Evolutionary conservation across 2,113 vertebrate species (phyloP).

Genomic region (Phalacrocorax carbo): DNA sequence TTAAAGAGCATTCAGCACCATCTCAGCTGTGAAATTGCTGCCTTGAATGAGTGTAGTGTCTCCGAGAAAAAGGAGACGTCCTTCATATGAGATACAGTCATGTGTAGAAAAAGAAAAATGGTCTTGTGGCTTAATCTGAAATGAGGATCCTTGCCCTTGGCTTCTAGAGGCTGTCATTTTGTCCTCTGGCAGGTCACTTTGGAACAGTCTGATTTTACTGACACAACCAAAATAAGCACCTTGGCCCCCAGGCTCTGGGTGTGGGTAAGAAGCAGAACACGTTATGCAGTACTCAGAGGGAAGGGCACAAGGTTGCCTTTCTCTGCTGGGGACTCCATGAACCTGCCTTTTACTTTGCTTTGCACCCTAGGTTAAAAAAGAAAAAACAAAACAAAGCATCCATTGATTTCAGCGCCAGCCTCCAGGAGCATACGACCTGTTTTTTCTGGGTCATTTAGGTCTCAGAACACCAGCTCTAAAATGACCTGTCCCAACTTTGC

Average conservation of each 20-base stretch:
- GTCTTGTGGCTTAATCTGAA: background rate
- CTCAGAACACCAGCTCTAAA: background rate
- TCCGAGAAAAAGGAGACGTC: background rate
- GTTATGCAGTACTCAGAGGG: background rate
- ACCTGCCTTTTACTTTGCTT: background rate
- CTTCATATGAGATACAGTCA: background rate
- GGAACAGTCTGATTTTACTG: background rate
- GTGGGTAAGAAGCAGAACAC: background rate
- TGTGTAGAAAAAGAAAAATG: background rate
- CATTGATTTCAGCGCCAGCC: background rate
- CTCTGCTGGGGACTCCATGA: background rate
- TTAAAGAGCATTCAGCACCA: background rate
- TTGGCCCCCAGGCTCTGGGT: background rate
- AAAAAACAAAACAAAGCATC: background rate
- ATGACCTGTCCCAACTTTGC: background rate
- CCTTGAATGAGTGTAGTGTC: background rate
- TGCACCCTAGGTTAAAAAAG: background rate
- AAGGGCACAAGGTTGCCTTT: background rate
- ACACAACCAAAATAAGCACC: background rate
- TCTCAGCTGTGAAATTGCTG: background rate
- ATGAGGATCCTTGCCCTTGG: background rate
- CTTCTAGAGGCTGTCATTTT: background rate
- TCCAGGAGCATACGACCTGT: background rate
- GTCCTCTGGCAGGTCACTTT: background rate
- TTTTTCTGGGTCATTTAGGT: background rate